Base-by-base conservation (phyloP, 2,113 vertebrate genomes). In the Gallinago paraguaiae region DNA sequence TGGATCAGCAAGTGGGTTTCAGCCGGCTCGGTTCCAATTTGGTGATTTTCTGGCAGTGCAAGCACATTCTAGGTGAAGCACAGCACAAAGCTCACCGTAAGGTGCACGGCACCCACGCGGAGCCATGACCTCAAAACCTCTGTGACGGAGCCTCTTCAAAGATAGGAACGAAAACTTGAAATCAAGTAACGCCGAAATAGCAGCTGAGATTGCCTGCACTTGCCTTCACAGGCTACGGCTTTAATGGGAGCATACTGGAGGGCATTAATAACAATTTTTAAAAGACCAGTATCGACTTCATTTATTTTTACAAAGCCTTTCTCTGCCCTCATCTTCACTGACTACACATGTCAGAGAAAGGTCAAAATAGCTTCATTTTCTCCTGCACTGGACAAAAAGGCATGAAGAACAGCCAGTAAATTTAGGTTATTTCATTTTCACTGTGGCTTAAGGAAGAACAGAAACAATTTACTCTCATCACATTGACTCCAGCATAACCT, bases 311-410 rank as follows among this genome's bases (percentile, higher is more conserved):
- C 60, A 45, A 90, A 86, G 64, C 30, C 33, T 68, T 83, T 92
- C 72, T 76, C 82, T 90, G 68, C 56, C 60, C 83, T 93, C 94
- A 93, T 93, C 83, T 88, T 81, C 2, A 3, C 68, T 60, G 28
- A 63, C 41, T 70, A 24, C 46, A 63, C 27, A 31, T 28, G 43
- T 68, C 88, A 92, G 63, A 88, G 51, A 88, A 92, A 92, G 91
- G 92, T 96, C 94, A 97, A 81, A 93, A 93, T 3, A 81, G 88
- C 69, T 91, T 81, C 27, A 93, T 94, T 91, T 90, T 59, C 69
- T 88, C 65, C 88, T 59, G 46, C 1, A 0, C 50, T 63, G 64
- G 61, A 86, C 86, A 81, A 88, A 93, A 77, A 93, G 48, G 39
- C 69, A 74, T 22, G 20, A 90, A 88, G 86, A 92, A 35, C n/a